phyloP scores from a whole-genome alignment of 1,140 invertebrate species.

The Ooceraea biroi region DNA sequence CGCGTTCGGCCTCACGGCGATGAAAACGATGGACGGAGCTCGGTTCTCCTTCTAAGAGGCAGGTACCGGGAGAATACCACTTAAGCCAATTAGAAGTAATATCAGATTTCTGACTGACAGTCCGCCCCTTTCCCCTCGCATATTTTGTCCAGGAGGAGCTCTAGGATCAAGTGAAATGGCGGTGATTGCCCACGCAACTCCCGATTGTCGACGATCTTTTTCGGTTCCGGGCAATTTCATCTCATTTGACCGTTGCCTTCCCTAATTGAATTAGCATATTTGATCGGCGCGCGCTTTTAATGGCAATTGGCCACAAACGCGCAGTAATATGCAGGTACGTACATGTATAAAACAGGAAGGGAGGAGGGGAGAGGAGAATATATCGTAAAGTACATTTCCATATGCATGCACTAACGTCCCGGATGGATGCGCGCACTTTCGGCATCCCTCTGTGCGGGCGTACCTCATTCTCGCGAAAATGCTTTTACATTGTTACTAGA shows the following conservation, averaged over 20 bases:
- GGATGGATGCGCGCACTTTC: conserved; percentile 29
- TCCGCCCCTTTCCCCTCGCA: too few species aligned
- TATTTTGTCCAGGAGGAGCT: too few species aligned
- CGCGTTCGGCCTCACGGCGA: conserved; percentile 9
- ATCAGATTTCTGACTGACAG: too few species aligned
- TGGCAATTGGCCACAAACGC: conserved; percentile 49
- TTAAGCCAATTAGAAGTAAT: too few species aligned
- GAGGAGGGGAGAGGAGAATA: not conserved
- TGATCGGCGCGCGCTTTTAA: conserved; percentile 57
- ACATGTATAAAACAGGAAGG: not conserved
- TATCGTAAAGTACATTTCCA: conserved; percentile 32
- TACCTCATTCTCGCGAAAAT: conserved; percentile 31
- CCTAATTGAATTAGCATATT: conserved; percentile 67
- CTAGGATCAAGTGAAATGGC: too few species aligned
- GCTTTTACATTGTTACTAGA: conserved; percentile 55
- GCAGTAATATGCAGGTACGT: not conserved
- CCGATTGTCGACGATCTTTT: not conserved
- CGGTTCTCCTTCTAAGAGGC: too few species aligned
- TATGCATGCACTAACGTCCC: conserved; percentile 39
- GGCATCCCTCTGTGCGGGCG: conserved; percentile 16
- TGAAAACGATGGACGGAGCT: not conserved
- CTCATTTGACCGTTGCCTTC: conserved; percentile 6
- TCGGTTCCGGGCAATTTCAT: not conserved
- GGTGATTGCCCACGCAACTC: too few species aligned
- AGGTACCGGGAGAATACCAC: too few species aligned